These are phyloP conservation scores for Falco biarmicus DNA, from an alignment of 2,797 vertebrate genomes.

Conservation along the genomic window DNA sequence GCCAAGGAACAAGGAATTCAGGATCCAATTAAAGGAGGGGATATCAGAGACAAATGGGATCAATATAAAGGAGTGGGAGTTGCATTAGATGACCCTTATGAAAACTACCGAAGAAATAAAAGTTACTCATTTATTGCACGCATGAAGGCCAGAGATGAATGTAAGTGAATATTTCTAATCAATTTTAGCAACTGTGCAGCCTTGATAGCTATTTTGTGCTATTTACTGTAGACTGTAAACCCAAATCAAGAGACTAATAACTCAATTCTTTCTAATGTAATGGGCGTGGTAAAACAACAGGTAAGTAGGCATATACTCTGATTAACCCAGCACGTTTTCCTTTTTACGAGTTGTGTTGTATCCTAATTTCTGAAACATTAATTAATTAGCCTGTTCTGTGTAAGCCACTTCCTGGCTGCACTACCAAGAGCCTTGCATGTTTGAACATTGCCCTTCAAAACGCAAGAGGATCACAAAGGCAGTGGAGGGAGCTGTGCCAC, in stretches of 20 bases:
- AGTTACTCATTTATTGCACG: conserved; percentile 98
- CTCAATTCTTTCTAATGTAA: background rate
- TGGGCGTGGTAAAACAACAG: background rate
- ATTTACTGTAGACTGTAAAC: background rate
- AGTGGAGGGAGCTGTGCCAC: background rate
- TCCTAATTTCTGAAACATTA: background rate
- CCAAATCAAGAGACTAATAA: background rate
- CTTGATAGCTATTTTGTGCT: background rate
- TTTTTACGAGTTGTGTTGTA: background rate
- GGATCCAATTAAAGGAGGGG: conserved; percentile 97
- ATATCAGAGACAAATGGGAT: conserved; percentile 97
- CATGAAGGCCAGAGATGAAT: conserved; percentile 98
- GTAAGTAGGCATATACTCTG: background rate
- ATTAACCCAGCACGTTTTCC: background rate
- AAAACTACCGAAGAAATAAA: conserved; percentile 97
- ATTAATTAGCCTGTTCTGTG: background rate
- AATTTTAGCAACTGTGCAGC: background rate
- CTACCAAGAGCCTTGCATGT: background rate
- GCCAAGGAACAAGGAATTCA: conserved; percentile 98
- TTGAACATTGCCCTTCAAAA: background rate
- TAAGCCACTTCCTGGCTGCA: background rate
- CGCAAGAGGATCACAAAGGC: background rate
- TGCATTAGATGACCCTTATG: conserved; percentile 93
- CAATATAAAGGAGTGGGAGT: conserved; percentile 98
- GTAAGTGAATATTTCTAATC: conserved; percentile 75